Evolutionary conservation across 2,113 vertebrate genomes (phyloP).

Genomic region (Phodopus roborovskii): DNA sequence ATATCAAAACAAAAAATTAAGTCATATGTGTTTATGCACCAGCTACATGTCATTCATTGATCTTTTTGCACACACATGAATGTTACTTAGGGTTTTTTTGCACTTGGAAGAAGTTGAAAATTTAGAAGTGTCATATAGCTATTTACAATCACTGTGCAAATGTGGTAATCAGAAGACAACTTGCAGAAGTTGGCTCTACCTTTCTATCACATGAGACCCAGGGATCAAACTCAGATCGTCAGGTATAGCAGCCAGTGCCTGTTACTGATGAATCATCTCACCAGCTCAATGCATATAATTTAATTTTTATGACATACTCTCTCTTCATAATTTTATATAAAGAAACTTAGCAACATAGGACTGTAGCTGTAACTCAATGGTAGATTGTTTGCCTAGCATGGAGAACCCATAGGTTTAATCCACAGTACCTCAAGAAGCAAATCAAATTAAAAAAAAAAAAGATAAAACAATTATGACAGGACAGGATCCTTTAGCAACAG

Average conservation of each 20-base stretch:
- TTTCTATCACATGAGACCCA: not conserved
- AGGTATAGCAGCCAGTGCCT: not conserved
- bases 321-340: not conserved
- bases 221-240: not conserved
- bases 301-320: not conserved
- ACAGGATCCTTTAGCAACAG: not conserved
- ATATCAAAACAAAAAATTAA: not conserved
- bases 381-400: not conserved
- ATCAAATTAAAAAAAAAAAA: not conserved
- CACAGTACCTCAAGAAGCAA: not conserved
- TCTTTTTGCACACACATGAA: not conserved
- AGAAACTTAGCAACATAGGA: not conserved
- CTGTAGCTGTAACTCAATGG: not conserved
- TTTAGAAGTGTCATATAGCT: not conserved
- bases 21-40: not conserved
- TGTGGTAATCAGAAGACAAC: too few species aligned
- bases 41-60: not conserved
- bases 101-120: not conserved
- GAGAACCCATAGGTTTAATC: not conserved
- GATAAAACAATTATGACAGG: not conserved
- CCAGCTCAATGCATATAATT: not conserved
- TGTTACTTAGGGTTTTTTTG: not conserved
- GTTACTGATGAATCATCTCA: not conserved
- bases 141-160: not conserved
- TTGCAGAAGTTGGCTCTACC: not conserved